phyloP scores from a whole-genome alignment of 2,113 vertebrate species.

The Anas platyrhynchos region DNA sequence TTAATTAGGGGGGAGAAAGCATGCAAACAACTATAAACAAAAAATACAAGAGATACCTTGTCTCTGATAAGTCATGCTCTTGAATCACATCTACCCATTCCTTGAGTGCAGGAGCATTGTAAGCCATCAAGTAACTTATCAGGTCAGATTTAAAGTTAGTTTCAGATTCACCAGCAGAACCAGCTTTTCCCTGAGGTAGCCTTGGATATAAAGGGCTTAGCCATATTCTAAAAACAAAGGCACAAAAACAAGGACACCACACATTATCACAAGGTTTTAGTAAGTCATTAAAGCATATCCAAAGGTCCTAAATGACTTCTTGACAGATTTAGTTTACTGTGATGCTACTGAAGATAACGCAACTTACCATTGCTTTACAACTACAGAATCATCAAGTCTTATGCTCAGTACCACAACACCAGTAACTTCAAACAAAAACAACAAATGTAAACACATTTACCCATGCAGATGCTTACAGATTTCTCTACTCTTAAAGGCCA shows the following conservation, averaged over 20 bases:
- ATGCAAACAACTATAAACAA: not conserved
- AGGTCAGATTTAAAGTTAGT: slow-evolving; percentile 94
- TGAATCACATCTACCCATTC: slow-evolving; percentile 90
- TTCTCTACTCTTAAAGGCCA: not conserved
- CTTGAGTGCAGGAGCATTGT: slow-evolving; percentile 81
- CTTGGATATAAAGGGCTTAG: slow-evolving; percentile 92
- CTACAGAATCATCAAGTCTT: not conserved
- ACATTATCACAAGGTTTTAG: not conserved
- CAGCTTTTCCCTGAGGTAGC: slow-evolving; percentile 77
- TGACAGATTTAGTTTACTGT: not conserved
- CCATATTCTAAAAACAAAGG: slow-evolving; percentile 85
- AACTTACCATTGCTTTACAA: not conserved
- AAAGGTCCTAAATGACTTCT: not conserved
- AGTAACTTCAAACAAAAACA: not conserved
- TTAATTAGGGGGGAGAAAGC: not conserved
- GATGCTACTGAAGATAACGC: not conserved
- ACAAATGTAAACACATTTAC: not conserved
- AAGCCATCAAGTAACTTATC: slow-evolving; percentile 87
- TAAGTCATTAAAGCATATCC: not conserved
- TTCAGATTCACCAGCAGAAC: slow-evolving; percentile 85
- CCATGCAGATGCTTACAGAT: not conserved
- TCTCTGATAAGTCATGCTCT: slow-evolving; percentile 92
- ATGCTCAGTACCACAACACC: not conserved
- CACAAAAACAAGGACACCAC: not conserved
- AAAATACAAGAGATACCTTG: slow-evolving; percentile 76